These are phyloP conservation scores for Parelbella ahira DNA, from an alignment of 2,888 invertebrate genomes.

Conservation along the genomic window DNA sequence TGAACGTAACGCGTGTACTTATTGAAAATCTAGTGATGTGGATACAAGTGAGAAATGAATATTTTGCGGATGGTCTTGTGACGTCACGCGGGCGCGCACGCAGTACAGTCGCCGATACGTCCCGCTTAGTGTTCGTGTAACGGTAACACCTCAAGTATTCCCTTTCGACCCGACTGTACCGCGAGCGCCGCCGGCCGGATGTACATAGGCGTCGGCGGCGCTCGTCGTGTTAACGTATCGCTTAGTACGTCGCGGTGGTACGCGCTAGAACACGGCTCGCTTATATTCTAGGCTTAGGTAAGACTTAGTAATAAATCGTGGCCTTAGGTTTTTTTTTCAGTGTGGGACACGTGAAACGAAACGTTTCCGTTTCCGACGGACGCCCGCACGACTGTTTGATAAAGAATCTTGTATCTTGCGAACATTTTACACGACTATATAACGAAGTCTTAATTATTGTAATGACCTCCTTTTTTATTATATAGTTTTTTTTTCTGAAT, in stretches of 20 bases:
- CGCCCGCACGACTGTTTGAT: conserved; percentile 40
- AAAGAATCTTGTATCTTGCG: conserved; percentile 48
- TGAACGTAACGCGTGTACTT: conserved; percentile 24
- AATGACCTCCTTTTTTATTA: conserved; percentile 64
- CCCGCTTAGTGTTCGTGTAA: conserved; percentile 31
- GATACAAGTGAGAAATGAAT: conserved; percentile 22
- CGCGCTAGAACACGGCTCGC: conserved; percentile 50
- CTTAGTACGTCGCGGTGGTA: conserved; percentile 24
- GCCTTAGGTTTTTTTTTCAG: conserved; percentile 61
- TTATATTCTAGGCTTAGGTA: conserved; percentile 47
- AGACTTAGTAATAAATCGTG: conserved; percentile 72
- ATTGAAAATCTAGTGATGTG: conserved; percentile 22
- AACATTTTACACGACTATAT: conserved; percentile 65
- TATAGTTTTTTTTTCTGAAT: conserved; percentile 66
- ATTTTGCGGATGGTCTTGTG: no score
- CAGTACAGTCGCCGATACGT: conserved; percentile 29
- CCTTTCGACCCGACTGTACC: conserved; percentile 29
- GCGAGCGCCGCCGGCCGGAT: conserved; percentile 34
- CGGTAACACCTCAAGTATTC: conserved; percentile 30
- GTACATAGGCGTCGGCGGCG: conserved; percentile 53
- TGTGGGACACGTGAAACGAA: conserved; percentile 48
- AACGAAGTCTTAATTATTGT: conserved; percentile 59
- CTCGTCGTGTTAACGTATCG: conserved; percentile 44
- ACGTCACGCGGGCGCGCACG: no score
- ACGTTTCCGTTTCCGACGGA: conserved; percentile 40